Conservation (phyloP, 2,888 invertebrate species). For the Lamellibrachia satsuma region DNA sequence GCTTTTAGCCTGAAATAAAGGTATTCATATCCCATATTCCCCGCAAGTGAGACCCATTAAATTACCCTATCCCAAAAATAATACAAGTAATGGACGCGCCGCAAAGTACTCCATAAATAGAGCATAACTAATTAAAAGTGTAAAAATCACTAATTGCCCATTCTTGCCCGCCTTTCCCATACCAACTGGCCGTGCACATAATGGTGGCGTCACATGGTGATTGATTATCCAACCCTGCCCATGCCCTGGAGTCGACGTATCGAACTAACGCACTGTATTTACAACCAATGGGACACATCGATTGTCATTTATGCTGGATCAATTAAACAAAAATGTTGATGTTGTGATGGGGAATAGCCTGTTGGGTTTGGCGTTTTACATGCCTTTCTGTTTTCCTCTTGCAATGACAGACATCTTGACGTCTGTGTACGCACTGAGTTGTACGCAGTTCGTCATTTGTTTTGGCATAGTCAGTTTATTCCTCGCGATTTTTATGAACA, state of each 20-base stretch:
- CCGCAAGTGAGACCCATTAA: too few relatives aligned
- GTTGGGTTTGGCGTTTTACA: not conserved
- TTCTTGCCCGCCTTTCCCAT: too few relatives aligned
- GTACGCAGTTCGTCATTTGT: not conserved
- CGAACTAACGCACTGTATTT: not conserved
- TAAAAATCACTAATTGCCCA: too few relatives aligned
- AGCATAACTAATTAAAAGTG: too few relatives aligned
- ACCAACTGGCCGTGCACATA: not conserved
- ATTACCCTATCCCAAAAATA: too few relatives aligned
- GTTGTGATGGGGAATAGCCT: not conserved
- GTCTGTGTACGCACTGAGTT: not conserved
- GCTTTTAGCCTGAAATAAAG: too few relatives aligned
- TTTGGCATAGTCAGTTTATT: not conserved
- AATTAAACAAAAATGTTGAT: not conserved
- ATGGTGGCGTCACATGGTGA: not conserved
- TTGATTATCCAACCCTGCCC: not conserved
- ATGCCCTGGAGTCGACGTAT: not conserved
- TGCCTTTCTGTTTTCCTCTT: not conserved
- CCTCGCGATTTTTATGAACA: not conserved
- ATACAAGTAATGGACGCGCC: too few relatives aligned
- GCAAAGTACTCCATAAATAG: too few relatives aligned
- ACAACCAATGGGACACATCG: not conserved
- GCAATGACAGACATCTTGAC: constrained; percentile 1
- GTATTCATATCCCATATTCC: too few relatives aligned
- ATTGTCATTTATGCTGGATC: not conserved